phyloP scores from a whole-genome alignment of 2,888 invertebrate genomes.

The Aporophyla nigra region DNA sequence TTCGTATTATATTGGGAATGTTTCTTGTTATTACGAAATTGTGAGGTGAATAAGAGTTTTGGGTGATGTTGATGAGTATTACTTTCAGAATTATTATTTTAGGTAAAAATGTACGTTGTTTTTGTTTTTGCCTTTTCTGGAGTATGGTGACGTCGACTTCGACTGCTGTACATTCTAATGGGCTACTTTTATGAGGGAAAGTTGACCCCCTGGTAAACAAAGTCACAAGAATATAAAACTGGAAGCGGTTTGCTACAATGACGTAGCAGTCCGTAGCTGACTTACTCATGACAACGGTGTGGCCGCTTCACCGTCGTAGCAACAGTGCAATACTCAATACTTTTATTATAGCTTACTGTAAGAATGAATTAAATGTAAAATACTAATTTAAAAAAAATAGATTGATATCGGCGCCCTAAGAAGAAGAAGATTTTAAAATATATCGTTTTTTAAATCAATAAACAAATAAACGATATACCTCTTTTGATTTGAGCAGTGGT shows the following conservation, averaged over 20 bases:
- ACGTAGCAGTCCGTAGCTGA: conserved; percentile 2
- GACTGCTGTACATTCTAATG: neutral
- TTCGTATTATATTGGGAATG: conserved; percentile 46
- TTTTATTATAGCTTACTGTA: no score
- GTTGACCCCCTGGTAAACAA: neutral
- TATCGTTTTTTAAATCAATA: no score
- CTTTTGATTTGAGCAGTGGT: no score
- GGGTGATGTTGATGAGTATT: neutral
- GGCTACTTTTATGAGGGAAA: neutral
- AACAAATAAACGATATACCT: neutral
- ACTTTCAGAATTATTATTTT: neutral
- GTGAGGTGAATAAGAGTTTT: conserved; percentile 31
- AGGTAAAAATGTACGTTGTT: neutral
- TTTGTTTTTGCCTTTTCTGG: neutral
- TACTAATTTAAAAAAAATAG: no score
- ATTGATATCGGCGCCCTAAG: no score
- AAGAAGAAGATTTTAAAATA: no score
- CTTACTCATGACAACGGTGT: neutral
- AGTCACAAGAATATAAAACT: neutral
- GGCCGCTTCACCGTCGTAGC: conserved; percentile 5
- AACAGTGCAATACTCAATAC: neutral
- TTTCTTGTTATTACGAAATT: conserved; percentile 40
- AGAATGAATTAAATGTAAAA: neutral
- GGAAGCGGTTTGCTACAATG: neutral
- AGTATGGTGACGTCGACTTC: neutral